A percentile compares a stretch with the other conserved stretches of the same genome.
These are phyloP conservation scores for Sinhomidia bicolor DNA, from an alignment of 2,888 invertebrate genomes.

Conservation along the genomic window DNA sequence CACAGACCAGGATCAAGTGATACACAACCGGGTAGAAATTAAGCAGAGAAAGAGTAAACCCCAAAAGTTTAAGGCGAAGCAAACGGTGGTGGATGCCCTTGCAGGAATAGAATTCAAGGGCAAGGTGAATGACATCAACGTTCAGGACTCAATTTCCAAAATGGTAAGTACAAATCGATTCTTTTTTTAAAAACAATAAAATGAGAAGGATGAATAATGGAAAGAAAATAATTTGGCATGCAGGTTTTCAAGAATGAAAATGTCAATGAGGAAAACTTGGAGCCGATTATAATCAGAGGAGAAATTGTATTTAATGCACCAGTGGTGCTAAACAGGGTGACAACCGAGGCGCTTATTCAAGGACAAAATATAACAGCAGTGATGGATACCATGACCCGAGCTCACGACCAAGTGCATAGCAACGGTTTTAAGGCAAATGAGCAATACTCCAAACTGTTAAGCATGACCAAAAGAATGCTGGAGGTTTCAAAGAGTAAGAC, in stretches of 20 bases:
- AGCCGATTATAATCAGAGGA: slow-evolving; percentile 61
- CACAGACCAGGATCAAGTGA: slow-evolving; percentile 49
- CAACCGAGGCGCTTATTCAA: slow-evolving; percentile 47
- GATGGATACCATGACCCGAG: background rate
- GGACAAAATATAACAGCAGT: slow-evolving; percentile 60
- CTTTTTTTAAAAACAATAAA: background rate
- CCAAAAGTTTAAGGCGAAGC: background rate
- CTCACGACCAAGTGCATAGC: slow-evolving; percentile 7
- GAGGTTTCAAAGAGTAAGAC: slow-evolving; percentile 37
- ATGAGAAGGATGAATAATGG: background rate
- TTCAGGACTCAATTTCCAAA: slow-evolving; percentile 61
- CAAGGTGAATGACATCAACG: slow-evolving; percentile 61
- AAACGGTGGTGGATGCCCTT: slow-evolving; percentile 8
- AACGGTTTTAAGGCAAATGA: slow-evolving; percentile 11
- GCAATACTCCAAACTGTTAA: background rate
- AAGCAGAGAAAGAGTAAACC: background rate
- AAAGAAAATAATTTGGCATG: background rate
- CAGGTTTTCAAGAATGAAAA: slow-evolving; percentile 43
- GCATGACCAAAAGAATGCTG: slow-evolving; percentile 4
- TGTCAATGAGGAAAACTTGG: background rate
- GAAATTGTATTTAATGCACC: slow-evolving; percentile 43
- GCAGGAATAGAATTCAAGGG: slow-evolving; percentile 57
- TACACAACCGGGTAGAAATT: slow-evolving; percentile 45
- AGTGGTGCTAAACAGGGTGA: slow-evolving; percentile 20
- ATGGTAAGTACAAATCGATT: slow-evolving; percentile 48